A percentile compares a stretch with the other conserved stretches of the same genome.
Evolutionary conservation across 1,140 invertebrate genomes (phyloP).

Genomic region (Drosophila pallidifrons): DNA sequence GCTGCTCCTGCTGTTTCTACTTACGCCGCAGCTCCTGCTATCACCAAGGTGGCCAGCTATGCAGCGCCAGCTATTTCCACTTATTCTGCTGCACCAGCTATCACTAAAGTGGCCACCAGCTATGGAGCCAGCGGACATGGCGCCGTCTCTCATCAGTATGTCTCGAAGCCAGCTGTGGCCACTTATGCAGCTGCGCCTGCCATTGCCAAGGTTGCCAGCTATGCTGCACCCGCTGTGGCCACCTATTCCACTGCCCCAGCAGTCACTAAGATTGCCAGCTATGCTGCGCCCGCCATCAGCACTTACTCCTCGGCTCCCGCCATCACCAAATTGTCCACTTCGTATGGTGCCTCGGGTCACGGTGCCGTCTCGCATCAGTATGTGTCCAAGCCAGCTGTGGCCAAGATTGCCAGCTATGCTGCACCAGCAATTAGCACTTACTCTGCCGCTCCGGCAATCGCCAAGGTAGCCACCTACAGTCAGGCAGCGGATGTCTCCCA

Average conservation of each 20-base stretch:
- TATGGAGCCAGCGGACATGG: constrained; percentile 45
- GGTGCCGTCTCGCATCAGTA: constrained; percentile 36
- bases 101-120: constrained; percentile 46
- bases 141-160: constrained; percentile 71
- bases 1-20: not conserved
- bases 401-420: constrained; percentile 30
- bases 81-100: constrained; percentile 25
- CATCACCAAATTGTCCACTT: constrained; percentile 37
- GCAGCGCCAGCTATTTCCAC: not conserved
- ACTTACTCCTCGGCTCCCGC: constrained; percentile 32
- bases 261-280: constrained; percentile 36
- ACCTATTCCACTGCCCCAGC: constrained; percentile 39
- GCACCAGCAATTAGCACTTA: constrained; percentile 26
- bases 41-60: not conserved
- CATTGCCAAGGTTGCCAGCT: constrained; percentile 34
- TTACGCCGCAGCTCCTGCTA: not conserved
- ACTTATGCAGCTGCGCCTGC: constrained; percentile 40
- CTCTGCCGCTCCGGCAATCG: constrained; percentile 28
- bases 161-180: constrained; percentile 64
- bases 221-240: constrained; percentile 18
- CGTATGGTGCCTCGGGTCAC: constrained; percentile 42
- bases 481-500: constrained; percentile 35
- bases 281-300: constrained; percentile 35
- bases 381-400: constrained; percentile 49
- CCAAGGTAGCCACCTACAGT: constrained; percentile 28